A percentile compares a stretch with the other conserved stretches of the same genome.
Conservation (phyloP, 1,140 invertebrate species). For the Nilaparvata lugens region DNA sequence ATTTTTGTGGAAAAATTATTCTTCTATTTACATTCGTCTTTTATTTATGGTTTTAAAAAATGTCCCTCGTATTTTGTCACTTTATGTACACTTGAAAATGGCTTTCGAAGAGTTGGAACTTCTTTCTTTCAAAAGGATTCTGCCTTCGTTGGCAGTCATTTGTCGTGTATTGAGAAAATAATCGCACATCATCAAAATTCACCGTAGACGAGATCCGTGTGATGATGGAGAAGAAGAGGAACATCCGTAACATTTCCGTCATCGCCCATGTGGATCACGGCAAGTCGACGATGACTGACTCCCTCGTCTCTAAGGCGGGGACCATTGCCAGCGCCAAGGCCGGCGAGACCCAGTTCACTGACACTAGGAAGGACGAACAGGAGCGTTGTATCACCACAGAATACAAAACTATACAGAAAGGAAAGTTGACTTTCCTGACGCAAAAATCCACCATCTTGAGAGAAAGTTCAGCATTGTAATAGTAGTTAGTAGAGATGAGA, state of each 20-base stretch:
- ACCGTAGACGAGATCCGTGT: slow-evolving; percentile 98
- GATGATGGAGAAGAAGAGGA: slow-evolving; percentile 99
- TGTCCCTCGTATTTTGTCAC: too few species aligned
- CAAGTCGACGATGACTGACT: slow-evolving; percentile 99
- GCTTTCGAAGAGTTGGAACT: too few species aligned
- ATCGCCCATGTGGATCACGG: slow-evolving; percentile 99
- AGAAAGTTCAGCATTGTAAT: not conserved
- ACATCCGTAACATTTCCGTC: slow-evolving; percentile 99
- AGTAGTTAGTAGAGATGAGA: not conserved
- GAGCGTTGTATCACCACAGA: slow-evolving; percentile 99
- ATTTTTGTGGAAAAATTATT: too few species aligned
- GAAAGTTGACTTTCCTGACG: too few species aligned
- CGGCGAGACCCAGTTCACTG: slow-evolving; percentile 97
- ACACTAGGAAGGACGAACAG: slow-evolving; percentile 99
- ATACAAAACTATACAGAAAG: too few species aligned
- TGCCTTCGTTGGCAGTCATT: slow-evolving; percentile 76
- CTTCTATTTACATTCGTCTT: too few species aligned
- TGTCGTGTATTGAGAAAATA: slow-evolving; percentile 52
- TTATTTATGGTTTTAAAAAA: too few species aligned
- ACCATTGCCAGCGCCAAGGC: slow-evolving; percentile 98
- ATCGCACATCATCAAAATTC: slow-evolving; percentile 84
- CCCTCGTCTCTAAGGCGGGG: slow-evolving; percentile 98
- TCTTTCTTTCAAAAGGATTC: slow-evolving; percentile 50
- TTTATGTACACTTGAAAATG: too few species aligned
- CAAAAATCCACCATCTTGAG: too few species aligned